These are phyloP conservation scores for Oryzias woworae DNA, from an alignment of 2,113 vertebrate species.

Conservation along the genomic window DNA sequence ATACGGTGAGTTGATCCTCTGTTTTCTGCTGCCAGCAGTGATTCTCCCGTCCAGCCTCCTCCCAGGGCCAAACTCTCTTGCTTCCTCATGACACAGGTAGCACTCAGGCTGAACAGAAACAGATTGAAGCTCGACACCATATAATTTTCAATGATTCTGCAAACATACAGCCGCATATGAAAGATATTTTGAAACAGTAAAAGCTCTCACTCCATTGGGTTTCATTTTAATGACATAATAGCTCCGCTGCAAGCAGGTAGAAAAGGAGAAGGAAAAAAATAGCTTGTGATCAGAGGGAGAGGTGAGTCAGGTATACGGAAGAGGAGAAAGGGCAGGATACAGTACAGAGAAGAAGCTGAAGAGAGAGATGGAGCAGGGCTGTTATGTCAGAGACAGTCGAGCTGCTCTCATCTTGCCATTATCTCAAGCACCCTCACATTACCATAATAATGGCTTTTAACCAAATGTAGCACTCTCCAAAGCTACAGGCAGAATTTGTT, in stretches of 20 bases:
- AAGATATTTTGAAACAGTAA: conserved; percentile 38
- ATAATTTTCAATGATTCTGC: conserved; percentile 27
- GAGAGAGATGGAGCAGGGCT: conserved; percentile 71
- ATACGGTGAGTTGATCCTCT: conserved; percentile 30
- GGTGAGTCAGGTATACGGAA: conserved; percentile 52
- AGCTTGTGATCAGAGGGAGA: conserved; percentile 41
- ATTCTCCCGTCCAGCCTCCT: conserved; percentile 23
- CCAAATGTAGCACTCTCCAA: conserved; percentile 78
- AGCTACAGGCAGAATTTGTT: conserved; percentile 68
- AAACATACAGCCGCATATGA: conserved; percentile 18
- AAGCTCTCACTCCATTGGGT: conserved; percentile 39
- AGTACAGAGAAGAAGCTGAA: conserved; percentile 61
- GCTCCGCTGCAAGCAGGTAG: conserved; percentile 24
- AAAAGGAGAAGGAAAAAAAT: conserved; percentile 13
- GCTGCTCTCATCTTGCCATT: conserved; percentile 79
- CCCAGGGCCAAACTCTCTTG: conserved; percentile 26
- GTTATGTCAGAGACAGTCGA: conserved; percentile 78
- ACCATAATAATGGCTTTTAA: conserved; percentile 82
- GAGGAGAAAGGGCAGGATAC: conserved; percentile 26
- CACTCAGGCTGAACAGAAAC: conserved; percentile 28
- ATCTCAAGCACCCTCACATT: conserved; percentile 80
- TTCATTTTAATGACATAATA: conserved; percentile 55
- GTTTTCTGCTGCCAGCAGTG: conserved; percentile 29
- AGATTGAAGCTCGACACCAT: conserved; percentile 28
- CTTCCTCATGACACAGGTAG: conserved; percentile 40